Evolutionary conservation across 2,888 invertebrate species (phyloP), one percentile per base, ranked within the genome.

Genomic region (Endotricha flammealis): DNA sequence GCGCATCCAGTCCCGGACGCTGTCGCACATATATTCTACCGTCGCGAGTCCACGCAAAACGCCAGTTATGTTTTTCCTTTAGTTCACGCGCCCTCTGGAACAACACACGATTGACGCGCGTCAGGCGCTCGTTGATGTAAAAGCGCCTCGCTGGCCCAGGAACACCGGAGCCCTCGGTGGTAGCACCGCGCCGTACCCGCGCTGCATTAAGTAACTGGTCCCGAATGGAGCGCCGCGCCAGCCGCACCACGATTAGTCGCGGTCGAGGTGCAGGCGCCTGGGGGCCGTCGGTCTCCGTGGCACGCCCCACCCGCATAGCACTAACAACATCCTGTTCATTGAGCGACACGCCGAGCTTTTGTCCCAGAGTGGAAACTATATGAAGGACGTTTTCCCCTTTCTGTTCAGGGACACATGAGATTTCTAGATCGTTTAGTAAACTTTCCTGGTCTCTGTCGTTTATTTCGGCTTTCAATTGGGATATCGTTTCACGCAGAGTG

Each of bases 371-470:
- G 1, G 10, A 13, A 1, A 37, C 28, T 13, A 28, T 16, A 23
- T 37, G 32, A 3, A 6, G 3, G 1, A 32, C 13, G 7, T 11
- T 32, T 11, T 37, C 28, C 10, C 28, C 28, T 8, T 32, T 32
- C n/a, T 32, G 22, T 13, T 37, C 37, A 1, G 37, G 28, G 4
- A 37, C 20, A 12, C 32, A 20, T 5, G 37, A 28, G 2, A 37
- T 37, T 13, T 37, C 37, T 2, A 37, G 4, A 10, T 37, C 37
- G 12, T 36, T 43, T 0, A 33, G 27, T 1, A 50, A 13, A 0
- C 35, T 8, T 1, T 41, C 43, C 24, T 49, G 47, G 1, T 48
- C 46, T 17, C 44, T 39, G 6, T 41, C 36, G 13, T 38, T 35
- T 4, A 41, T 25, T 12, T 37, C 32, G 0, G 35, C 27, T 13